Evolutionary conservation across 2,113 vertebrate species (phyloP).

Genomic region (Mesembrinibis cayennensis): DNA sequence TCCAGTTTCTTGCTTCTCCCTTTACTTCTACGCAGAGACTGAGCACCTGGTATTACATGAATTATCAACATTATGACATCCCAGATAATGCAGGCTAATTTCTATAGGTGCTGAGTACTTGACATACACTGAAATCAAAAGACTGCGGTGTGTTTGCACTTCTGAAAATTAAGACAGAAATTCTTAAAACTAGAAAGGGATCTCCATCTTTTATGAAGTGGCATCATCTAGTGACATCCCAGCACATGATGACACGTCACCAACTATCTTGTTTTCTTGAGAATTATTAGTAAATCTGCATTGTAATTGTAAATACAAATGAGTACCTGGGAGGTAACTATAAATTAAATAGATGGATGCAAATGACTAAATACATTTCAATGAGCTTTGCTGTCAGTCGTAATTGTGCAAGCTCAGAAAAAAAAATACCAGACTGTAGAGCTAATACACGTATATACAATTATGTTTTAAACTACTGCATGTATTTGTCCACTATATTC

Average conservation of each 20-base stretch:
- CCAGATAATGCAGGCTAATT: background rate
- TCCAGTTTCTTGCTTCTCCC: background rate
- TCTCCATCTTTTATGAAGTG: background rate
- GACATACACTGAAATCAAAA: background rate
- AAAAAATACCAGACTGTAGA: background rate
- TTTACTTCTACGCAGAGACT: background rate
- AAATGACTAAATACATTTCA: background rate
- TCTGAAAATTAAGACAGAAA: background rate
- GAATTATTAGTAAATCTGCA: background rate
- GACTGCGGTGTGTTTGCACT: background rate
- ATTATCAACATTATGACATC: background rate
- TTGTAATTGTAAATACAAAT: constrained; percentile 12
- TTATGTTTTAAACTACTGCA: background rate
- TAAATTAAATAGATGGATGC: background rate
- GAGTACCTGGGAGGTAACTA: background rate
- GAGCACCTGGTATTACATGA: background rate
- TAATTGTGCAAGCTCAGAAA: background rate
- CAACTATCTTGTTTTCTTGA: background rate
- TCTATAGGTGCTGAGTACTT: background rate
- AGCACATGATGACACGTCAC: background rate
- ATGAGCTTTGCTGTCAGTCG: constrained; percentile 9
- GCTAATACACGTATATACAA: background rate
- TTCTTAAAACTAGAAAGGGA: background rate
- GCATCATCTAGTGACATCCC: background rate
- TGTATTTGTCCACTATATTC: background rate